These are phyloP conservation scores for Hippocampus barbouri DNA, from an alignment of 2,113 vertebrate species.

Conservation along the genomic window DNA sequence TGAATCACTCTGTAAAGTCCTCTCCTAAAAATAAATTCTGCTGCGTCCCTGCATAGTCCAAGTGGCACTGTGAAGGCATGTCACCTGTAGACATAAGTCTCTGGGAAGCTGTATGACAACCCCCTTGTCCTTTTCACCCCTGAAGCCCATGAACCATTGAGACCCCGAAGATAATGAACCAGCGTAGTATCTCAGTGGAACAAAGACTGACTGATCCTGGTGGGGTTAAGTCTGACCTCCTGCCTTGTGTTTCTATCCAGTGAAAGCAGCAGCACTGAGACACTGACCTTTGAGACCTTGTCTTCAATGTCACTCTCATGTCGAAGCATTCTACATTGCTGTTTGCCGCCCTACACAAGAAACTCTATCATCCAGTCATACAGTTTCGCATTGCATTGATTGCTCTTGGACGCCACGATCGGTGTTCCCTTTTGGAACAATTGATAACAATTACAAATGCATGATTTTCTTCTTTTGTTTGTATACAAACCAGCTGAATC, in stretches of 20 bases:
- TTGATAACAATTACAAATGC: background rate
- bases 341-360: background rate
- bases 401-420: background rate
- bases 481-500: constrained; percentile 47
- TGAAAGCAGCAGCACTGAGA: constrained; percentile 50
- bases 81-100: constrained; percentile 21
- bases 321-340: background rate
- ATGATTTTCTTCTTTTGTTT: constrained; percentile 7
- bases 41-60: background rate
- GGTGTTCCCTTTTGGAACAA: background rate
- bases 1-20: too few relatives aligned
- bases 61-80: constrained; percentile 26
- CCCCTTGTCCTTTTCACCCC: constrained; percentile 39
- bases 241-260: constrained; percentile 54
- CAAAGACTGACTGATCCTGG: constrained; percentile 64
- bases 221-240: constrained; percentile 60
- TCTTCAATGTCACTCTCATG: constrained; percentile 5
- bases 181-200: constrained; percentile 46
- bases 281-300: constrained; percentile 42
- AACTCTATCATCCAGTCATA: background rate
- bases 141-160: constrained; percentile 52
- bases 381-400: background rate
- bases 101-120: constrained; percentile 16
- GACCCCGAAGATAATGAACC: constrained; percentile 60
- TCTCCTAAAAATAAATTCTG: too few relatives aligned